These are phyloP conservation scores for Nestor notabilis DNA, from an alignment of 2,113 vertebrate species.

Conservation along the genomic window DNA sequence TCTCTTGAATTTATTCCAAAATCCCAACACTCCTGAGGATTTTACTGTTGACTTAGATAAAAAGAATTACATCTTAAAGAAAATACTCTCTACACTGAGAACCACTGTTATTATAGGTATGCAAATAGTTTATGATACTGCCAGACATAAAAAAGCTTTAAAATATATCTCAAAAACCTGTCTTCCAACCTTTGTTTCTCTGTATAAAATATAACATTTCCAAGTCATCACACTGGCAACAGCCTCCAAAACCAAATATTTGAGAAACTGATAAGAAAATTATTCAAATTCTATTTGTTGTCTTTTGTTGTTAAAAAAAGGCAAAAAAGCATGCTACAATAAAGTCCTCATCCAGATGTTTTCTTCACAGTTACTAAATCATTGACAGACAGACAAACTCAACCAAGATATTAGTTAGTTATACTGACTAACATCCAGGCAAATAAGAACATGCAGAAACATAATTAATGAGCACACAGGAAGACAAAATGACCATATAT, in stretches of 20 bases:
- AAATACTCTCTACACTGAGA: background rate
- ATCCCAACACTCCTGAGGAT: background rate
- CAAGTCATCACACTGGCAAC: background rate
- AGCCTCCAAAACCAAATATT: background rate
- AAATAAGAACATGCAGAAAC: background rate
- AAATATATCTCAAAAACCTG: background rate
- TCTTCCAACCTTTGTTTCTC: background rate
- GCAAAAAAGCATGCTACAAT: background rate
- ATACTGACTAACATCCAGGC: background rate
- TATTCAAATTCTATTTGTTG: background rate
- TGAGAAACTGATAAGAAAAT: background rate
- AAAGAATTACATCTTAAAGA: background rate
- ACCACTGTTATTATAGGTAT: background rate
- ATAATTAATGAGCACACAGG: background rate
- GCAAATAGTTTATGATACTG: background rate
- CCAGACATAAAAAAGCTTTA: background rate
- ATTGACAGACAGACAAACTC: background rate
- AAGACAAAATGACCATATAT: background rate
- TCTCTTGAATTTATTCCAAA: background rate
- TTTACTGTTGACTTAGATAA: background rate
- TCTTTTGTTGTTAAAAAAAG: background rate
- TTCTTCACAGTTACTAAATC: background rate
- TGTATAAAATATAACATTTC: background rate
- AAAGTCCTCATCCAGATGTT: background rate
- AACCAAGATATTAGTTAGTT: background rate